Evolutionary conservation across 1,140 invertebrate genomes (phyloP).

Genomic region (Himalopsyche phryganea): DNA sequence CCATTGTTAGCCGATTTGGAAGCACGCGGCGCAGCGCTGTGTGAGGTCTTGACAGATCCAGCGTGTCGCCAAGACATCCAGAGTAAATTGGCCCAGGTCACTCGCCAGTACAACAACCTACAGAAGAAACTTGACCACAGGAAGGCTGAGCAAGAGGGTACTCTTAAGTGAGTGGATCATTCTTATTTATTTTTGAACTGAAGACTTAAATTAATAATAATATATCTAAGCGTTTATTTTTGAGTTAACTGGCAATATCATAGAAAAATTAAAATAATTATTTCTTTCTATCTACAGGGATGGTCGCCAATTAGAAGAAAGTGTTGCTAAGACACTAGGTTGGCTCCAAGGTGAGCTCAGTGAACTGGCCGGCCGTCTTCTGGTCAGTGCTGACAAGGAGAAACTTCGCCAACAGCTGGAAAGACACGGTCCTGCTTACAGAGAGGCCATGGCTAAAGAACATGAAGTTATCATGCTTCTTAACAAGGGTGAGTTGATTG

Average conservation of each 20-base stretch:
- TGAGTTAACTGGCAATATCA: too few relatives aligned
- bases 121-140: conserved; percentile 86
- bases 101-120: conserved; percentile 78
- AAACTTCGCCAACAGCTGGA: conserved; percentile 82
- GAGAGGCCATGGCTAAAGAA: conserved; percentile 83
- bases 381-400: conserved; percentile 82
- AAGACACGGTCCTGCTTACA: conserved; percentile 84
- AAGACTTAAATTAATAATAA: too few relatives aligned
- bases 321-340: conserved; percentile 79
- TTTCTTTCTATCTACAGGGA: conserved; percentile 52
- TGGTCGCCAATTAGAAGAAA: conserved; percentile 81
- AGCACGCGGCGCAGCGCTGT: conserved; percentile 79
- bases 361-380: conserved; percentile 68
- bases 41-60: conserved; percentile 85
- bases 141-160: conserved; percentile 87
- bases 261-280: neutral
- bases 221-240: too few relatives aligned
- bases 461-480: conserved; percentile 92
- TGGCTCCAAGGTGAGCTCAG: conserved; percentile 81
- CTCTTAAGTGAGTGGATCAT: conserved; percentile 54
- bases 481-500: conserved; percentile 76
- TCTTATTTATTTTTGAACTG: too few relatives aligned
- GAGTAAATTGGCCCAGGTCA: conserved; percentile 77
- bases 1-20: conserved; percentile 84
- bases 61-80: conserved; percentile 87